Evolutionary conservation across 2,888 invertebrate species (phyloP).

Genomic region (Furcula furcula): DNA sequence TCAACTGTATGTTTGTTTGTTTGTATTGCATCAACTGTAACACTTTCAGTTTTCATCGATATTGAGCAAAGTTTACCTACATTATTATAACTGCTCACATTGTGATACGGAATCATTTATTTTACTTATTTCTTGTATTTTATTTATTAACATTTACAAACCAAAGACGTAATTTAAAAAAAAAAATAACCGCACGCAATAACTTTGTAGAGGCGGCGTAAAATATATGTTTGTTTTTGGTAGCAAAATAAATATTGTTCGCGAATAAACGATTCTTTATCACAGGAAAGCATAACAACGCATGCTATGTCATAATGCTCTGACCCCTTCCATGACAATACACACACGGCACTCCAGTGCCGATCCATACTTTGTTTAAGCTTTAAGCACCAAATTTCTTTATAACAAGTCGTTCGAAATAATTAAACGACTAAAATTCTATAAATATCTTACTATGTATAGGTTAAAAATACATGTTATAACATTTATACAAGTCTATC

Average conservation of each 20-base stretch:
- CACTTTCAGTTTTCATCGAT: slow-evolving; percentile 80
- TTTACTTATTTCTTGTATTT: slow-evolving; percentile 38
- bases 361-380: slow-evolving; percentile 74
- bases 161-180: slow-evolving; percentile 4
- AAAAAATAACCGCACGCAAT: slow-evolving; percentile 20
- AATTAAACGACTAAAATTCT: slow-evolving; percentile 81
- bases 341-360: slow-evolving; percentile 63
- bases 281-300: slow-evolving; percentile 73
- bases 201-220: slow-evolving; percentile 34
- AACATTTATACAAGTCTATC: slow-evolving; percentile 81
- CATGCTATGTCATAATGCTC: slow-evolving; percentile 80
- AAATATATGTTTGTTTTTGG: slow-evolving; percentile 10
- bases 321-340: slow-evolving; percentile 70
- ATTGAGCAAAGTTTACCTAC: slow-evolving; percentile 82
- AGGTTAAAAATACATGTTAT: slow-evolving; percentile 81
- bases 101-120: slow-evolving; percentile 55
- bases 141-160: slow-evolving; percentile 7
- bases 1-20: slow-evolving; percentile 75
- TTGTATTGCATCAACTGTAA: slow-evolving; percentile 82
- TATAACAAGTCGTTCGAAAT: slow-evolving; percentile 82
- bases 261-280: slow-evolving; percentile 47
- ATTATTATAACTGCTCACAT: slow-evolving; percentile 75
- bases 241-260: slow-evolving; percentile 1
- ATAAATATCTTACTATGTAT: slow-evolving; percentile 82
- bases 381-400: slow-evolving; percentile 82